Conservation (phyloP, 1,140 invertebrate genomes). For the Rhyacophila brunnea region DNA sequence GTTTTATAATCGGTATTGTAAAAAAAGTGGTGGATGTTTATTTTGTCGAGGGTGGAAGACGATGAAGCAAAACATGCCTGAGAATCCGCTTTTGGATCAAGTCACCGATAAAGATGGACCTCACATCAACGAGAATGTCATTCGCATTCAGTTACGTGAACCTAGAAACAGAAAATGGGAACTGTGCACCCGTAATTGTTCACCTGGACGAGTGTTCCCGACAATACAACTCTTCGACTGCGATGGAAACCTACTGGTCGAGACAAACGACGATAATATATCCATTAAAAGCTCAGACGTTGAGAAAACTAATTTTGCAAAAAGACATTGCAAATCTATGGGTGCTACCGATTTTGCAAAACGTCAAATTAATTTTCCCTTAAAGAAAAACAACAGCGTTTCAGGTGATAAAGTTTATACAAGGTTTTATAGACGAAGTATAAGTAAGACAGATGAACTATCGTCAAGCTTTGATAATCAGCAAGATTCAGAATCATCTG, state of each 20-base stretch:
- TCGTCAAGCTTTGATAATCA: conserved; percentile 4
- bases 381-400: conserved; percentile 49
- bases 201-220: conserved; percentile 48
- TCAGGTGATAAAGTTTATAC: conserved; percentile 50
- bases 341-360: conserved; percentile 40
- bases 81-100: conserved; percentile 33
- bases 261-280: conserved; percentile 54
- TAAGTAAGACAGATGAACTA: conserved; percentile 7
- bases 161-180: conserved; percentile 52
- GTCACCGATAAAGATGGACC: conserved; percentile 48
- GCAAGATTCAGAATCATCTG: not conserved
- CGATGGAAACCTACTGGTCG: conserved; percentile 52
- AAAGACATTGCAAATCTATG: conserved; percentile 40
- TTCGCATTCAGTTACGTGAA: conserved; percentile 51
- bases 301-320: conserved; percentile 12
- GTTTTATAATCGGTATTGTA: not conserved
- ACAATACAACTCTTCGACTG: conserved; percentile 55
- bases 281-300: conserved; percentile 49
- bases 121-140: conserved; percentile 51
- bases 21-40: not conserved
- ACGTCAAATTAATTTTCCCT: conserved; percentile 35
- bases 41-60: not conserved
- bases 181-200: conserved; percentile 49
- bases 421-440: conserved; percentile 39
- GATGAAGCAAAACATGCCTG: conserved; percentile 29